Conservation (phyloP, 2,797 vertebrate species). For the Sternotherus odoratus region DNA sequence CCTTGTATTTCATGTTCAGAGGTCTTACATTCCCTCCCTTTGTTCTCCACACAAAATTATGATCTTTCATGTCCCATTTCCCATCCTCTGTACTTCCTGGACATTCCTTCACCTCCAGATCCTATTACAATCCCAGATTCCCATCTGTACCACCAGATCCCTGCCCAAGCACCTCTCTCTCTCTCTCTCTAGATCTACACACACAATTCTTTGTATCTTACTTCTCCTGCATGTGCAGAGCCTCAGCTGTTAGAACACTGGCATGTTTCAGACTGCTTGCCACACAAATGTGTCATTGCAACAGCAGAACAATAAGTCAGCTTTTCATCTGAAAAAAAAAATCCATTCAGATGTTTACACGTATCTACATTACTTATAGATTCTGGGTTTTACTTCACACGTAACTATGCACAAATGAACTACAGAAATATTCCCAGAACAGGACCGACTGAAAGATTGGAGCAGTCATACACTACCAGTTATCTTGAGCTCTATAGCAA, state of each 20-base stretch:
- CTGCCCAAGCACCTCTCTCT: too few relatives aligned
- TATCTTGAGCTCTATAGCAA: neutral
- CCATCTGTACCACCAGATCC: neutral
- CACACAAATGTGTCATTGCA: neutral
- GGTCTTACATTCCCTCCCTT: neutral
- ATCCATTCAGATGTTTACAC: neutral
- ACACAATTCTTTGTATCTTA: neutral
- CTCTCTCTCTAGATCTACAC: too few relatives aligned
- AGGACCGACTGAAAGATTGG: neutral
- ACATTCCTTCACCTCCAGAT: neutral
- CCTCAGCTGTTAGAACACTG: neutral
- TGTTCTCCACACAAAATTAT: neutral
- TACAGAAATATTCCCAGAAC: fast-evolving
- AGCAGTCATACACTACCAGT: neutral
- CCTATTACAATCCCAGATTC: neutral
- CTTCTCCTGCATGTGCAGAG: neutral
- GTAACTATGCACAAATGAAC: neutral
- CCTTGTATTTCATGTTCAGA: neutral
- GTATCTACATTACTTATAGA: neutral
- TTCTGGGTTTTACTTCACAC: neutral
- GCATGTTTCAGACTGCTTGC: neutral
- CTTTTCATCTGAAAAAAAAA: neutral
- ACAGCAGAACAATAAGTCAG: neutral
- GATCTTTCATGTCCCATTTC: neutral
- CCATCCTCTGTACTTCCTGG: neutral